A percentile compares a stretch with the other conserved stretches of the same genome.
phyloP scores from a whole-genome alignment of 2,113 vertebrate genomes.

The Spilogale gracilis region DNA sequence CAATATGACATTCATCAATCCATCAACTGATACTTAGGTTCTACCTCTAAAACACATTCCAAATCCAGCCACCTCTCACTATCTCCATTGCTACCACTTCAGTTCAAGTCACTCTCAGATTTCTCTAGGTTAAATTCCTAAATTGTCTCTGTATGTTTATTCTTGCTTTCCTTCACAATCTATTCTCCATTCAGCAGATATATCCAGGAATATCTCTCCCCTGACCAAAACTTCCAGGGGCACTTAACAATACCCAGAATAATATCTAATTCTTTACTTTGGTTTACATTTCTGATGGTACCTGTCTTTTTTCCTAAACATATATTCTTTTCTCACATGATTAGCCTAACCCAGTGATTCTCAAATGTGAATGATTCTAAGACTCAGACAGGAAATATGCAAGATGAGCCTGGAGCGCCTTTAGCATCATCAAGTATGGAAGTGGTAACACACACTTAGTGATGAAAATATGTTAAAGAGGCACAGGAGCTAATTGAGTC shows the following conservation, averaged over 20 bases:
- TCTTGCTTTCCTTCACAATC: neutral
- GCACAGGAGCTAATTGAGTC: neutral
- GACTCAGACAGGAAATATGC: neutral
- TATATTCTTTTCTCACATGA: neutral
- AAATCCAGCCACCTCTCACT: neutral
- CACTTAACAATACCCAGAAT: neutral
- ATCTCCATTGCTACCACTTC: neutral
- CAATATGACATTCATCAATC: neutral
- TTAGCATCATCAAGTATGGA: neutral
- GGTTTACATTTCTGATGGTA: neutral
- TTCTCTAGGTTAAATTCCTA: neutral
- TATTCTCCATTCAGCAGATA: neutral
- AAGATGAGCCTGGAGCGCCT: neutral
- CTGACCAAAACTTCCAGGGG: neutral
- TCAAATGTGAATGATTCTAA: conserved; percentile 13
- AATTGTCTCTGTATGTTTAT: neutral
- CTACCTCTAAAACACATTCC: neutral
- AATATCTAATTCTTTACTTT: neutral
- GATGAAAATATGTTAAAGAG: neutral
- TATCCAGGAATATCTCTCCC: neutral
- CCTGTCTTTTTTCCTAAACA: neutral
- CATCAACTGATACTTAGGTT: neutral
- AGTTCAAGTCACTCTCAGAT: neutral
- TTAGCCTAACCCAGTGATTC: neutral
- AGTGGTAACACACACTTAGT: neutral